Conservation (phyloP, 2,888 invertebrate genomes). For the Phaedon cochleariae region DNA sequence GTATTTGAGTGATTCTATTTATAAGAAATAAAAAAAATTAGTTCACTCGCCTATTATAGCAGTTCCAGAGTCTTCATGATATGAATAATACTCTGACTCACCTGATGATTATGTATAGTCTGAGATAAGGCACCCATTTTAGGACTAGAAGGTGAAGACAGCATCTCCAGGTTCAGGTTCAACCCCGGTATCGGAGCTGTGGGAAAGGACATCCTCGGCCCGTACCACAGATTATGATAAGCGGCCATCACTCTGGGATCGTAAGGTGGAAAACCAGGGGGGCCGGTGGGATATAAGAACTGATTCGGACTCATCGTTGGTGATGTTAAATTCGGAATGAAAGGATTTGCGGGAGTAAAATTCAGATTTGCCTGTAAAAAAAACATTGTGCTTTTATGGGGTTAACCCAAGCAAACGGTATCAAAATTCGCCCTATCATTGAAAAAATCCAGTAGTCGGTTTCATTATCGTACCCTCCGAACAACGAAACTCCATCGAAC, state of each 20-base stretch:
- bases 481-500: no score
- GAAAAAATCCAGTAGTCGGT: no score
- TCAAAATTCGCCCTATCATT: no score
- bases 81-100: conserved; percentile 15
- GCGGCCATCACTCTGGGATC: conserved; percentile 60
- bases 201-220: conserved; percentile 51
- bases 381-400: no score
- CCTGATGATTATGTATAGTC: conserved; percentile 37
- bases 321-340: conserved; percentile 60
- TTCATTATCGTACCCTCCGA: no score
- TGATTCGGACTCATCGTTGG: conserved; percentile 58
- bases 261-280: conserved; percentile 57
- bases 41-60: no score
- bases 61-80: no score
- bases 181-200: conserved; percentile 45
- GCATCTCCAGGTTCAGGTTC: conserved; percentile 48
- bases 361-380: conserved; percentile 50
- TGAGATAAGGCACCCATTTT: conserved; percentile 36
- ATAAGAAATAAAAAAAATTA: no score
- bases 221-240: conserved; percentile 54
- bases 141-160: conserved; percentile 42
- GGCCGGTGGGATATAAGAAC: conserved; percentile 55
- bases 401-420: no score
- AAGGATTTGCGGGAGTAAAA: conserved; percentile 61
- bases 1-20: no score